Evolutionary conservation across 2,888 invertebrate genomes (phyloP), one percentile per base, ranked within the genome.

Genomic region (Syrphus vitripennis): DNA sequence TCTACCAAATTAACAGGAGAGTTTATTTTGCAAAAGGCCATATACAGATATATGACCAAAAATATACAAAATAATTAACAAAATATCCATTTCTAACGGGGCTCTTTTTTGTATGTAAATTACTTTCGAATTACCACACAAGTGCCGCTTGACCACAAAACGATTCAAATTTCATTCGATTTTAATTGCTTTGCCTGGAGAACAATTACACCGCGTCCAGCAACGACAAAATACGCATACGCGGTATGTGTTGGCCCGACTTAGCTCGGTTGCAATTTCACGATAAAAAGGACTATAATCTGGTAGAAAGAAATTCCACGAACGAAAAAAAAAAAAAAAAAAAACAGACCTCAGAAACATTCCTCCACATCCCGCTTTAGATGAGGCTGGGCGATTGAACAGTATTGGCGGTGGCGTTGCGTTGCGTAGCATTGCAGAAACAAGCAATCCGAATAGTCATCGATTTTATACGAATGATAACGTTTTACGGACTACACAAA

Each of bases 401-500:
- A 16, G 40, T 3, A 19, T 59, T 24, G 61, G 40, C 10, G 40
- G 4, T 14, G n/a, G n/a, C n/a, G n/a, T n/a, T n/a, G n/a, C n/a
- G n/a, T n/a, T n/a, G n/a, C n/a, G n/a, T 19, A 16, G 34, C 10
- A 16, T 31, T 12, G 57, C 14, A 37, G 24, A 67, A 50, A 67
- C 45, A 50, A 77, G 63, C 55, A 83, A 74, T 72, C 24, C 61
- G 45, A 63, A 19, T 29, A 74, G 70, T 75, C 65, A 80, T 80
- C 80, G 83, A 84, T 84, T 76, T 72, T 76, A n/a, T n/a, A 71
- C 79, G 74, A 84, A 80, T 84, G 83, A 75, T 75, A 80, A 75
- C 65, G 16, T 65, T 83, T 77, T 65, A 75, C 53, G 74, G 71
- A 83, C 63, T 59, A 79, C 65, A 83, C 65, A 45, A 71, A 55